These are phyloP conservation scores for Sminthurides aquaticus DNA, from an alignment of 2,888 invertebrate genomes.

Conservation along the genomic window DNA sequence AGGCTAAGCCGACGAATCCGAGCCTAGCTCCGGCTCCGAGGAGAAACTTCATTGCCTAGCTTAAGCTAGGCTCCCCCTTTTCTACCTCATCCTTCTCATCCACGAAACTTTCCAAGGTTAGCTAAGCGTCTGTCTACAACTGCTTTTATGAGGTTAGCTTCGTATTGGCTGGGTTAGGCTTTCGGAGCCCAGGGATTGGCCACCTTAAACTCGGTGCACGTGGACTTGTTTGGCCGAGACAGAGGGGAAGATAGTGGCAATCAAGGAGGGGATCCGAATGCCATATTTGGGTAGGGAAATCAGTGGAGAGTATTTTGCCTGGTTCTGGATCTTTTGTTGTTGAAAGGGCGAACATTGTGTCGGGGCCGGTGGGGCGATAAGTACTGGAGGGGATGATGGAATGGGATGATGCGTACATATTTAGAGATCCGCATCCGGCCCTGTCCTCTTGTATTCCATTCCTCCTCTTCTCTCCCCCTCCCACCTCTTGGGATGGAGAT, in stretches of 20 bases:
- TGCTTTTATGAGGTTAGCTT: no score
- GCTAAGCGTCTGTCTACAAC: no score
- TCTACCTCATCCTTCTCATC: no score
- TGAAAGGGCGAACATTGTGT: conserved; percentile 27
- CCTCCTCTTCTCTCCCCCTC: conserved; percentile 2
- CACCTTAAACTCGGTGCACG: conserved; percentile 21
- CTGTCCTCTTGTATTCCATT: not conserved
- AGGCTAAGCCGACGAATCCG: no score
- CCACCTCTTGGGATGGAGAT: not conserved
- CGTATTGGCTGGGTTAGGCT: not conserved
- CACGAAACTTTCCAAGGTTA: no score
- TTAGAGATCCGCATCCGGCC: conserved; percentile 7
- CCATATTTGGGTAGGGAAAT: conserved; percentile 46
- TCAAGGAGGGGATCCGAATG: conserved; percentile 43
- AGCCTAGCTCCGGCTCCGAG: no score
- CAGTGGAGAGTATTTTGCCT: conserved; percentile 45
- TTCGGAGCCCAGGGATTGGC: not conserved
- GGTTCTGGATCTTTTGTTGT: conserved; percentile 43
- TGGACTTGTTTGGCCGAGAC: conserved; percentile 22
- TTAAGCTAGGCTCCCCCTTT: no score
- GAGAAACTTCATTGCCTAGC: no score
- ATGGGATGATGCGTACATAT: conserved; percentile 4
- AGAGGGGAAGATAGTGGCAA: conserved; percentile 34
- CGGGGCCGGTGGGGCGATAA: conserved; percentile 3
- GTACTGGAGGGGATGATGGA: conserved; percentile 6